Conservation (phyloP, 2,113 vertebrate genomes). For the Chaetura pelagica region DNA sequence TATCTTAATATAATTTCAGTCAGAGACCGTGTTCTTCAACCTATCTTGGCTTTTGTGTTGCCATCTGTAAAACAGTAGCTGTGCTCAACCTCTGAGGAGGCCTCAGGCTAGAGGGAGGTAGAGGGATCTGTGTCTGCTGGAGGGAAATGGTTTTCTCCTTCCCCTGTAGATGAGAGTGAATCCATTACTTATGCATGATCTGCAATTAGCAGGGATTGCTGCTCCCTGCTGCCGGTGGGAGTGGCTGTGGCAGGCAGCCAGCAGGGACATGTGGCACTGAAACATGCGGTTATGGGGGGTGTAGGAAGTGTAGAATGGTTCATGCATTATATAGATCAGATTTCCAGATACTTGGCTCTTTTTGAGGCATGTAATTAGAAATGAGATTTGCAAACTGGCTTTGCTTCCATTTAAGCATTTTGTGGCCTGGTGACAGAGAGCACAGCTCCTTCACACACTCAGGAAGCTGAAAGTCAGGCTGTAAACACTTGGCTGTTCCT, state of each 20-base stretch:
- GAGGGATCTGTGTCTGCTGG: background rate
- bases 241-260: conserved; percentile 47
- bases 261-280: background rate
- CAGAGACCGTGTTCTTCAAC: fast-evolving
- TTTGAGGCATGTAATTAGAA: background rate
- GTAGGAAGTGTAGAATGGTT: background rate
- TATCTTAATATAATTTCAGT: background rate
- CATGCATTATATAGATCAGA: background rate
- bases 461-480: background rate
- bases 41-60: background rate
- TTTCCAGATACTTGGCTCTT: background rate
- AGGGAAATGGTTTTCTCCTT: conserved; percentile 27
- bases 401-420: background rate
- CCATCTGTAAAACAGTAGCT: background rate
- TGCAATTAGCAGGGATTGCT: conserved; percentile 57
- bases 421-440: background rate
- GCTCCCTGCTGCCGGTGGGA: background rate
- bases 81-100: background rate
- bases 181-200: conserved; percentile 57
- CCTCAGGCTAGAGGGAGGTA: background rate
- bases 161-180: background rate
- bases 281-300: background rate
- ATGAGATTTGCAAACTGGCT: background rate
- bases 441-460: background rate
- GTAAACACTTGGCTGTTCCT: background rate